Percentiles rank a stretch among this genome's conserved stretches.
Evolutionary conservation across 53 echinoderm and acorn worm species (phyloP).

Genomic region (Hippasteria phrygiana): DNA sequence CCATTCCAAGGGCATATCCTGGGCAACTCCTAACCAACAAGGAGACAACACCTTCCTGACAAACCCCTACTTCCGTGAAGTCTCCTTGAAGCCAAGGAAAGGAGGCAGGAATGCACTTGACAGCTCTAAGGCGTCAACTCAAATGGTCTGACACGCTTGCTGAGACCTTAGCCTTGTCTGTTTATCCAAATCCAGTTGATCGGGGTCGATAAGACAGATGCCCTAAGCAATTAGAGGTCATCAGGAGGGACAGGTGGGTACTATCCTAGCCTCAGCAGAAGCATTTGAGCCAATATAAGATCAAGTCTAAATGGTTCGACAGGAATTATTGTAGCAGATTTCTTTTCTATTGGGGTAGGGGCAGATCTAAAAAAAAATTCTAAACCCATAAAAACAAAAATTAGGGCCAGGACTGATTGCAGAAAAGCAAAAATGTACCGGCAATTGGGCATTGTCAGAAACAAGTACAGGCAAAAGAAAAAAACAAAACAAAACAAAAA

Average conservation of each 20-base stretch:
- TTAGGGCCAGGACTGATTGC: no score
- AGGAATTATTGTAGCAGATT: no score
- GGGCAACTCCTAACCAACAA: background rate
- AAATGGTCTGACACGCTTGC: background rate
- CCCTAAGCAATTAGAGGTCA: background rate
- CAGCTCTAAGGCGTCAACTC: background rate
- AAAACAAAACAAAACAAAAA: no score
- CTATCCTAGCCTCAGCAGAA: background rate
- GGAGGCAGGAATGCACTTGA: background rate
- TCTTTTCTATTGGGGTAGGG: no score
- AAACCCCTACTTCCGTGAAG: background rate
- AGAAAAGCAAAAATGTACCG: no score
- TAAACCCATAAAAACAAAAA: no score
- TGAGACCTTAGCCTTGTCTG: constrained; percentile 8
- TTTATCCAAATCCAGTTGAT: constrained; percentile 24
- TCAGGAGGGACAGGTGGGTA: background rate
- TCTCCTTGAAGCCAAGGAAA: background rate
- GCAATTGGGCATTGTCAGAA: no score
- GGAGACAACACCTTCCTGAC: background rate
- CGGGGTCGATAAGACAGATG: constrained; percentile 7
- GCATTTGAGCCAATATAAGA: background rate
- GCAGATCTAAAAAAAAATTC: no score
- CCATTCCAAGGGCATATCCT: background rate
- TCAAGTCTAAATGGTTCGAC: no score
- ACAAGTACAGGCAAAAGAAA: no score